A percentile compares a stretch with the other conserved stretches of the same genome.
Evolutionary conservation across 2,797 vertebrate species (phyloP).

Genomic region (Siniperca obscura): DNA sequence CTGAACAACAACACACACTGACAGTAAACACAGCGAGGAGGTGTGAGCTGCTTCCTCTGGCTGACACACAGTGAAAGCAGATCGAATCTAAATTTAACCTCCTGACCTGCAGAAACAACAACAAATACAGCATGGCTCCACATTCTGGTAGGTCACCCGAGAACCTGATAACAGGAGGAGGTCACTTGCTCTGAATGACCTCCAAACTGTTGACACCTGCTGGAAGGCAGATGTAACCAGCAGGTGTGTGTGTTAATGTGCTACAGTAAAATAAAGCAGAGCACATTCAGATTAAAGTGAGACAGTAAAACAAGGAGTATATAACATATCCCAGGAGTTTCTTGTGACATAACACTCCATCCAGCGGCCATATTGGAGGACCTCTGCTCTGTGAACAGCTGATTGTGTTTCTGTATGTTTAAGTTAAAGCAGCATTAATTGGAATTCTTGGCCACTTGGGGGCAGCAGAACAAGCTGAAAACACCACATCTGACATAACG

Average conservation of each 20-base stretch:
- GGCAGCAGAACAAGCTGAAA: slow-evolving; percentile 2
- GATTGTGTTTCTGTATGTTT: background rate
- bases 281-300: background rate
- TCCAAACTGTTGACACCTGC: slow-evolving; percentile 25
- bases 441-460: background rate
- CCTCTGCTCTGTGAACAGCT: background rate
- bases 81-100: slow-evolving; percentile 49
- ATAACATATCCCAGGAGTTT: background rate
- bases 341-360: background rate
- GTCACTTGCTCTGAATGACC: slow-evolving; percentile 40
- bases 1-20: background rate
- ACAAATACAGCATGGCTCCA: background rate
- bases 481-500: background rate
- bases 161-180: slow-evolving; percentile 30
- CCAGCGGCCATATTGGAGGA: background rate
- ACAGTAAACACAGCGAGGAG: background rate
- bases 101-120: slow-evolving; percentile 28
- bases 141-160: slow-evolving; percentile 34
- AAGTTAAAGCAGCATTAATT: background rate
- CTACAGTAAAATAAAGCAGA: slow-evolving; percentile 4
- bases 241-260: slow-evolving; percentile 31
- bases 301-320: background rate
- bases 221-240: background rate
- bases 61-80: slow-evolving; percentile 18
- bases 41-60: slow-evolving; percentile 30